These are phyloP conservation scores for Phalacrocorax pelagicus DNA, from an alignment of 2,113 vertebrate genomes.

Conservation along the genomic window DNA sequence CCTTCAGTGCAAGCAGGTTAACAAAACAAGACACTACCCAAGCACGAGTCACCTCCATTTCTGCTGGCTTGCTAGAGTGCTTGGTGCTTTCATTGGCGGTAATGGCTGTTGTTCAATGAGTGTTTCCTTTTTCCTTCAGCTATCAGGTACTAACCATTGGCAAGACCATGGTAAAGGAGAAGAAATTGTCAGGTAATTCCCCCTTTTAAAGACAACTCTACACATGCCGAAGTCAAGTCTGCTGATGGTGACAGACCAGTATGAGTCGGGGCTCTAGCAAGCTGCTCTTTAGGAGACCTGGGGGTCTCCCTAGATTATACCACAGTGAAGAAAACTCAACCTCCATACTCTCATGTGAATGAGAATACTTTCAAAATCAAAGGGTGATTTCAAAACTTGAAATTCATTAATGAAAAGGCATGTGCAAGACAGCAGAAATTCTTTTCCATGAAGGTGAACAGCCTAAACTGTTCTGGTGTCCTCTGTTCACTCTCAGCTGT, in stretches of 20 bases:
- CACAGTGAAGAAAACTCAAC: neutral
- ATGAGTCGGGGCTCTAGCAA: neutral
- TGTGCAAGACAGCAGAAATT: neutral
- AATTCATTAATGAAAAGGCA: neutral
- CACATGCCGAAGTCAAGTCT: neutral
- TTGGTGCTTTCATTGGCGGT: neutral
- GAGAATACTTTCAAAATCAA: no score
- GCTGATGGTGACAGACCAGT: neutral
- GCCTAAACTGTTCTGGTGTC: neutral
- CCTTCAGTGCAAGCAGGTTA: neutral
- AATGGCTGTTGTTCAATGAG: neutral
- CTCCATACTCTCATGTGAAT: neutral
- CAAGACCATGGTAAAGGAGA: neutral
- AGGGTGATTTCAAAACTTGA: neutral
- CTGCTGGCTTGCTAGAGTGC: neutral
- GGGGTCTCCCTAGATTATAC: neutral
- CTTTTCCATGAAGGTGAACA: neutral
- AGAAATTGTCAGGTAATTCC: neutral
- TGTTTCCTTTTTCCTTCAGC: neutral
- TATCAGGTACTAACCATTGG: neutral
- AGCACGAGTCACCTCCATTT: neutral
- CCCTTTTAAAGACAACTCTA: neutral
- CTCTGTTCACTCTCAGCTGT: neutral
- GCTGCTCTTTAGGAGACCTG: neutral
- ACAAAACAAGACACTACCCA: neutral